A percentile compares a stretch with the other conserved stretches of the same genome.
Conservation (phyloP, 2,113 vertebrate species). For the Tautogolabrus adspersus region DNA sequence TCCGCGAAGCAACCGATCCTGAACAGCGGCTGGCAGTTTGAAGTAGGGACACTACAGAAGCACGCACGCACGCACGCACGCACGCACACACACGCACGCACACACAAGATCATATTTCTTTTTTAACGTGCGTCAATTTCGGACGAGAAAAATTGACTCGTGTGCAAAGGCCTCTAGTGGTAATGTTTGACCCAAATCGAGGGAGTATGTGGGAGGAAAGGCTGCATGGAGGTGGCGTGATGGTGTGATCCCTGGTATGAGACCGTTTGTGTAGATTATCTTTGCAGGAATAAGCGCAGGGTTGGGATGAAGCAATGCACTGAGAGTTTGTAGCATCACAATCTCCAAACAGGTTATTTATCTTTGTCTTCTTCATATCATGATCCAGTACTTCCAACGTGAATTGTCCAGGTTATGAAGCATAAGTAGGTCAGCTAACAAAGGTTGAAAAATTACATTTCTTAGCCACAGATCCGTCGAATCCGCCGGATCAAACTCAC, state of each 20-base stretch:
- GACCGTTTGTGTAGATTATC: background rate
- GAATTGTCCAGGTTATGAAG: constrained; percentile 13
- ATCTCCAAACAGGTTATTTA: constrained; percentile 6
- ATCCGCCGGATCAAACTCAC: too few relatives aligned
- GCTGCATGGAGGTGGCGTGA: constrained; percentile 55
- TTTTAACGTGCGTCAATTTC: too few relatives aligned
- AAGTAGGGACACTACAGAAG: too few relatives aligned
- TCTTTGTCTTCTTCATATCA: constrained; percentile 27
- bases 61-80: too few relatives aligned
- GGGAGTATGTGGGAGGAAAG: constrained; percentile 45
- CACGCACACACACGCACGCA: too few relatives aligned
- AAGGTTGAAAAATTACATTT: too few relatives aligned
- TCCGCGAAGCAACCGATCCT: too few relatives aligned
- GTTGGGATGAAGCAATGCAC: constrained; percentile 4
- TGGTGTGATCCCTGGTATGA: constrained; percentile 55
- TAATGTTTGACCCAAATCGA: constrained; percentile 61
- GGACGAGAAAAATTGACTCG: too few relatives aligned
- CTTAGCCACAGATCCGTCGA: constrained; percentile 4
- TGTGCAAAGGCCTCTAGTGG: too few relatives aligned
- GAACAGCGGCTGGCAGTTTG: too few relatives aligned
- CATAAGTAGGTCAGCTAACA: background rate
- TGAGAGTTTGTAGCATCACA: constrained; percentile 21
- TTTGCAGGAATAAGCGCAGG: constrained; percentile 8
- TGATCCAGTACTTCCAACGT: constrained; percentile 40
- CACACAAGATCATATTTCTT: too few relatives aligned